Conservation (phyloP, 2,797 vertebrate species). For the Eulemur rubriventer region DNA sequence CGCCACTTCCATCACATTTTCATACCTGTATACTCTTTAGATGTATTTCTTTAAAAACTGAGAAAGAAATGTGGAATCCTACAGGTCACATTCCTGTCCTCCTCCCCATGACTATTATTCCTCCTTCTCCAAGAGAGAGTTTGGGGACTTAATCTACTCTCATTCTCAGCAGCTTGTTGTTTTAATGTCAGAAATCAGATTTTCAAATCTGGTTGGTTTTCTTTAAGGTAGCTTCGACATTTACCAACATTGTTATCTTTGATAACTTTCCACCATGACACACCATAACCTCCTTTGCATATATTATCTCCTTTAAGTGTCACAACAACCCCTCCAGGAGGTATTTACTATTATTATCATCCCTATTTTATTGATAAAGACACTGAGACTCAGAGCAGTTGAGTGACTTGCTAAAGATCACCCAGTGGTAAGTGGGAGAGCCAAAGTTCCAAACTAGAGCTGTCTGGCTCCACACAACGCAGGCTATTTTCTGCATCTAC, state of each 20-base stretch:
- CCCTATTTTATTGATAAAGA: neutral
- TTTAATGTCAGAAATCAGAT: neutral
- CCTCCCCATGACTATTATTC: no score
- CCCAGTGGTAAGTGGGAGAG: neutral
- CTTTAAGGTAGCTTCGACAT: neutral
- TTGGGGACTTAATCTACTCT: neutral
- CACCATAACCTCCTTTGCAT: neutral
- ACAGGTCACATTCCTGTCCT: neutral
- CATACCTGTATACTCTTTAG: neutral
- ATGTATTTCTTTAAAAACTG: neutral
- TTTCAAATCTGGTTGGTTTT: neutral
- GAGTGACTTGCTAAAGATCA: neutral
- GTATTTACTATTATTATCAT: neutral
- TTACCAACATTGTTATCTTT: neutral
- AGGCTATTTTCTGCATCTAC: neutral
- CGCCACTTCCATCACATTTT: neutral
- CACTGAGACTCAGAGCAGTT: neutral
- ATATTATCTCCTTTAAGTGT: neutral
- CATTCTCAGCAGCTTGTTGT: neutral
- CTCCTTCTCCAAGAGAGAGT: neutral
- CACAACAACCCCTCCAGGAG: neutral
- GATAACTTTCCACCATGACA: neutral
- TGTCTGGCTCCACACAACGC: neutral
- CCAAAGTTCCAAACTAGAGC: neutral
- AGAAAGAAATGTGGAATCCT: neutral